These are phyloP conservation scores for Callocephalon fimbriatum DNA, from an alignment of 2,113 vertebrate species.

Conservation along the genomic window DNA sequence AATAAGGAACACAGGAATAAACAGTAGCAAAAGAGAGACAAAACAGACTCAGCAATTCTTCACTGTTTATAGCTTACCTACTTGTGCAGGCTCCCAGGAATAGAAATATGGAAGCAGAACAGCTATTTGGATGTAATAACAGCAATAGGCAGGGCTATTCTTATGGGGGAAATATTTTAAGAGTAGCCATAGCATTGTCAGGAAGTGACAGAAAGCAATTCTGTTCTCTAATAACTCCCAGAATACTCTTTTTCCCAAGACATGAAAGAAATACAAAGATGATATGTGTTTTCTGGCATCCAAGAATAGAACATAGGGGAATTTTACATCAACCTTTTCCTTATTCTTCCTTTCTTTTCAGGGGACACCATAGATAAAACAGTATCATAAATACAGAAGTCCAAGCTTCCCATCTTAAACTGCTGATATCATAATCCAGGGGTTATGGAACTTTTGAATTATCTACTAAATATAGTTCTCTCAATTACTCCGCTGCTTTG, in stretches of 20 bases:
- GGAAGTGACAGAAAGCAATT: conserved; percentile 55
- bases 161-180: conserved; percentile 45
- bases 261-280: conserved; percentile 11
- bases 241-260: conserved; percentile 39
- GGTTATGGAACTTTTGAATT: conserved; percentile 1
- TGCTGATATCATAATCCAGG: not conserved
- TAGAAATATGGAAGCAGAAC: not conserved
- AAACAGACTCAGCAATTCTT: not conserved
- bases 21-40: not conserved
- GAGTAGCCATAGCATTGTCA: not conserved
- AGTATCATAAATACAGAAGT: not conserved
- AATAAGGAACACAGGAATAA: not conserved
- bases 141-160: conserved; percentile 40
- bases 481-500: not conserved
- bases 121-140: conserved; percentile 20
- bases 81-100: not conserved
- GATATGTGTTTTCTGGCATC: conserved; percentile 5
- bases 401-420: not conserved
- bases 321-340: not conserved
- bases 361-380: not conserved
- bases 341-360: not conserved
- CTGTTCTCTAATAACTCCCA: conserved; percentile 24
- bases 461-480: not conserved
- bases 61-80: not conserved
- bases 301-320: not conserved